These are phyloP conservation scores for Tanytarsus gracilentus DNA, from an alignment of 2,888 invertebrate species.

Conservation along the genomic window DNA sequence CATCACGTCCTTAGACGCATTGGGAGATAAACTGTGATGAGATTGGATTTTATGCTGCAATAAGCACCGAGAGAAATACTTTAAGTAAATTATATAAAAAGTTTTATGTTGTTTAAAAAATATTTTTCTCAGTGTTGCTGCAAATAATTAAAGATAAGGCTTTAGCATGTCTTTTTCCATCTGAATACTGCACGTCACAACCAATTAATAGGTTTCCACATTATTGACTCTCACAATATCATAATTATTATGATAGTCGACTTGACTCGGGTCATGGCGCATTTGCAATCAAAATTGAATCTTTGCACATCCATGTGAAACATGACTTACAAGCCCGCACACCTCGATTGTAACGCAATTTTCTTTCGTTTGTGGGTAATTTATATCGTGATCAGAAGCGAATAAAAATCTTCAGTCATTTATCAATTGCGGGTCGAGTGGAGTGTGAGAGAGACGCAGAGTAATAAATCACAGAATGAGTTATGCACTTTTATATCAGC, in stretches of 20 bases:
- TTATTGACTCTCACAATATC: not conserved
- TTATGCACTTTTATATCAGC: too few relatives aligned
- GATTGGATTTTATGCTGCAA: too few relatives aligned
- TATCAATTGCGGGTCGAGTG: not conserved
- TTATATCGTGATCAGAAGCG: slow-evolving; percentile 11
- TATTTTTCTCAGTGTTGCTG: too few relatives aligned
- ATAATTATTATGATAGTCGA: not conserved
- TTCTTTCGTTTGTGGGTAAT: not conserved
- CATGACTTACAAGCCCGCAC: not conserved
- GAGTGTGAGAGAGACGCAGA: not conserved
- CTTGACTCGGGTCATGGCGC: too few relatives aligned
- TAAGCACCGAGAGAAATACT: too few relatives aligned
- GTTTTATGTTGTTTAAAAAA: too few relatives aligned
- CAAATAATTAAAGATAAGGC: not conserved
- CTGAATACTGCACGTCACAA: not conserved
- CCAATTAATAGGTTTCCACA: not conserved
- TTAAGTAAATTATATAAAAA: too few relatives aligned
- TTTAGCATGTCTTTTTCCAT: not conserved
- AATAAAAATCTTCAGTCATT: slow-evolving; percentile 5
- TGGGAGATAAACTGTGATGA: too few relatives aligned
- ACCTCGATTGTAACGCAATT: slow-evolving; percentile 8
- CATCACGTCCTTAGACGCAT: too few relatives aligned
- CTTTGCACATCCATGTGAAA: not conserved
- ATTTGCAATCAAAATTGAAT: too few relatives aligned
- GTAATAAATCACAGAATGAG: slow-evolving; percentile 6